Evolutionary conservation across 2,113 vertebrate species (phyloP), one percentile per base, ranked within the genome.

Genomic region (Acanthisitta chloris): DNA sequence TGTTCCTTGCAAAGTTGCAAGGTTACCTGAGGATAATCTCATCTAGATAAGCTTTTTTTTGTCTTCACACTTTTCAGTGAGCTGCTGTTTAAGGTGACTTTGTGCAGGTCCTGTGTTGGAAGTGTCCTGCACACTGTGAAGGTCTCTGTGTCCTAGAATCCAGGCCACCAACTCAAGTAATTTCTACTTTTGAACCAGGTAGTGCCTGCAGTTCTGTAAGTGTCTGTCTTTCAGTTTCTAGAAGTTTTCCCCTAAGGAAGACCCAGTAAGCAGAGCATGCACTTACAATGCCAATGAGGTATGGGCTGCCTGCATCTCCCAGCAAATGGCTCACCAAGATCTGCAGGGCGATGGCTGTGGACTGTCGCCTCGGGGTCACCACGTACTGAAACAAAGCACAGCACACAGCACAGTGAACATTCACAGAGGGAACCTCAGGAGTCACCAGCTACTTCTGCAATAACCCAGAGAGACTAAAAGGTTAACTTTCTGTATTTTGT

Each of bases 291-390:
- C 98, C 99, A 36, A 99, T 51, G 9, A 99, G 95, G 84, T 98
- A 99, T 0, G 99, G 98, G 94, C 99, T 99, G 67, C 98, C 98
- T 15, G 98, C 98, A 46, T 99, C 99, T 40, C 99, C 99, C 61
- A 99, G 97, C 19, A 99, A 96, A 77, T 99, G 99, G 83, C 97
- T 97, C 34, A 98, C 65, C 64, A 98, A 83, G 25, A 99, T 99
- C 96, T 99, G 99, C 52, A 99, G 96, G 21, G 99, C 98, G 21
- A 99, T 97, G 3, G 98, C 99, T 26, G 98, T 98, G 20, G 98
- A 96, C 43, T 98, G 98, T 42, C 97, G 91, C 12, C 97, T 97
- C 1, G 99, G 99, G 6, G 98, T 59, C 25, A 99, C 98, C 16
- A 99, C 98, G 10, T 98, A 99, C 99, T 99, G 97, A 29, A 97